Evolutionary conservation across 1,140 invertebrate genomes (phyloP), one percentile per base, ranked within the genome.

Genomic region (Apis dorsata): DNA sequence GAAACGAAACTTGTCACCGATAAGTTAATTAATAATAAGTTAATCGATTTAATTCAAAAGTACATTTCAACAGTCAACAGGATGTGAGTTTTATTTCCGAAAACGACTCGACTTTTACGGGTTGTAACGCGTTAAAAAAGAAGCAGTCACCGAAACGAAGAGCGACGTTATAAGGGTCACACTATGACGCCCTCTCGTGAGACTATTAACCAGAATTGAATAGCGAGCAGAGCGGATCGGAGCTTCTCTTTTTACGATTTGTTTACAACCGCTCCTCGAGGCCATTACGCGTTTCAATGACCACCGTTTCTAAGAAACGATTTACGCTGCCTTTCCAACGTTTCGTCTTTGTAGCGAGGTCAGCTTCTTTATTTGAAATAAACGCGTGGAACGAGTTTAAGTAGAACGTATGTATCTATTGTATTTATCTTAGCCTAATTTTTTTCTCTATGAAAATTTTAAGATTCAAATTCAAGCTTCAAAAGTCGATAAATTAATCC

Each of bases 181-280:
- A 7, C 81, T 19, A 79, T 44, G 53, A 69, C 78, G 75, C 62
- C 78, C 72, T 44, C 34, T 44, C 34, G 34, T 44, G 76, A 63
- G 75, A 84, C 85, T 82, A 86, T 89, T 90, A 44, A 88, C 78
- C 84, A 73, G 57, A 79, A 78, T 73, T 90, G 90, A 90, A 91
- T 88, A 90, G 76, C 85, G 83, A 87, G 70, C 85, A 81, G 79
- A 86, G 85, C 73, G 21, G 90, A 86, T 86, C 87, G 81, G 76
- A 72, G 78, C 73, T 86, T 83, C 72, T 87, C 79, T 84, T 91
- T 92, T 92, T 92, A 92, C 90, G 91, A 92, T 92, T 92, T 92
- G 91, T 92, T 92, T 92, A 92, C 91, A 92, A 86, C 90, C 53
- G 51, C 85, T 53, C 28, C 44, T 17, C 69, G 81, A 71, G 68